Conservation (phyloP, 2,113 vertebrate genomes). For the Eira barbara region DNA sequence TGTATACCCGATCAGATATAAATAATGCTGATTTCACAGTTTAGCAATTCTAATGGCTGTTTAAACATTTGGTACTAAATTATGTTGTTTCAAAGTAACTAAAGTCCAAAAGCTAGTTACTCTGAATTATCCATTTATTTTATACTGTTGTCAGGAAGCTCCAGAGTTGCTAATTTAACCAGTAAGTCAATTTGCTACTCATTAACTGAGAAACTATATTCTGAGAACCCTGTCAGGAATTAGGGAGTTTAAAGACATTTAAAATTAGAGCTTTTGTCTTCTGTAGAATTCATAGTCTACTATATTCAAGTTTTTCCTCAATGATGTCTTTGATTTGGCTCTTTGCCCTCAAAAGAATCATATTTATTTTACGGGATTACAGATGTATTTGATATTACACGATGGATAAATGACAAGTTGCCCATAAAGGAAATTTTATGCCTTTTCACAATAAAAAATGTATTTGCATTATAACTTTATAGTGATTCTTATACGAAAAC, state of each 20-base stretch:
- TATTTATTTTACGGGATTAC: background rate
- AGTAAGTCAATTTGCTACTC: background rate
- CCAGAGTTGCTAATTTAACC: background rate
- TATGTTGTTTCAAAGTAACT: slow-evolving; percentile 44
- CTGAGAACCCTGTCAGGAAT: background rate
- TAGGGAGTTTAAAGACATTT: background rate
- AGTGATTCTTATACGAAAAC: background rate
- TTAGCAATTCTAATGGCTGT: background rate
- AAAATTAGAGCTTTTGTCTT: background rate
- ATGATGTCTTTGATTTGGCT: background rate
- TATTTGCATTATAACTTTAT: background rate
- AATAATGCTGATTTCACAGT: background rate
- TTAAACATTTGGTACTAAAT: slow-evolving; percentile 28
- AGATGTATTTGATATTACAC: background rate
- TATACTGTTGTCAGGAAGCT: background rate
- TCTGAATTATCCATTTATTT: background rate
- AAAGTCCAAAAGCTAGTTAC: background rate
- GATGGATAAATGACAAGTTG: background rate
- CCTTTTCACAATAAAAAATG: background rate
- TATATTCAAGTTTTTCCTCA: background rate
- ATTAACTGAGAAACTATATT: background rate
- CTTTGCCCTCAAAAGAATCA: background rate
- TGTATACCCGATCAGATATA: slow-evolving; percentile 16
- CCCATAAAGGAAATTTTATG: background rate
- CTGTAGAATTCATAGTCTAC: background rate